phyloP scores from a whole-genome alignment of 2,797 vertebrate species.

The Cryptoprocta ferox region DNA sequence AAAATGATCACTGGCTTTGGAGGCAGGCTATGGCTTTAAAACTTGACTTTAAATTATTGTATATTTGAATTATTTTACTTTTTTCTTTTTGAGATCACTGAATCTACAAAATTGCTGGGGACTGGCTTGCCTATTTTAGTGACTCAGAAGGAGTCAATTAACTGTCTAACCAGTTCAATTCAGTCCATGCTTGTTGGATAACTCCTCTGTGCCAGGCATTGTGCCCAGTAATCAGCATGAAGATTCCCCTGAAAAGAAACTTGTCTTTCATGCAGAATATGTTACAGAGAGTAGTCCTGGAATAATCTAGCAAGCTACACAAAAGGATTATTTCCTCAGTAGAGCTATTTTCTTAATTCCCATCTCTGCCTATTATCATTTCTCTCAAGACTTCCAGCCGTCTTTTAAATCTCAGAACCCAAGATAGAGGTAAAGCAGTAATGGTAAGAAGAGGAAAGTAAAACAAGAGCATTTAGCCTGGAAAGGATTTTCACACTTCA shows the following conservation, averaged over 20 bases:
- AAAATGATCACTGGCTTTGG: conserved; percentile 25
- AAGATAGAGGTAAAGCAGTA: not conserved
- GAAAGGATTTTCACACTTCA: not conserved
- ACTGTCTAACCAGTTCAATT: not conserved
- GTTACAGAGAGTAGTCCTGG: not conserved
- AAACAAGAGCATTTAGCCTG: not conserved
- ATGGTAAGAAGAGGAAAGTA: not conserved
- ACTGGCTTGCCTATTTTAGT: not conserved
- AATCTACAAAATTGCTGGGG: not conserved
- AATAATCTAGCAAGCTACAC: not conserved
- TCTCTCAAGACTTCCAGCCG: not conserved
- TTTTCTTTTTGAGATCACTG: conserved; percentile 15
- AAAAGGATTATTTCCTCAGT: not conserved
- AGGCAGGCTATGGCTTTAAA: conserved; percentile 19
- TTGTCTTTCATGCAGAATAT: not conserved
- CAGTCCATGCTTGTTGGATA: not conserved
- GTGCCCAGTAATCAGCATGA: not conserved
- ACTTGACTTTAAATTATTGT: conserved; percentile 42
- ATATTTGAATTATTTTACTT: conserved; percentile 32
- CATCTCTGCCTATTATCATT: not conserved
- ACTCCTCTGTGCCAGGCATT: not conserved
- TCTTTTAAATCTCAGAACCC: not conserved
- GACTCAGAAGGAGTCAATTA: not conserved
- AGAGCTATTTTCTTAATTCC: not conserved
- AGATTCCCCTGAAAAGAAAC: not conserved